Percentiles rank a stretch among this genome's conserved stretches.
These are phyloP conservation scores for Ochropacha duplaris DNA, from an alignment of 2,888 invertebrate genomes.

Conservation along the genomic window DNA sequence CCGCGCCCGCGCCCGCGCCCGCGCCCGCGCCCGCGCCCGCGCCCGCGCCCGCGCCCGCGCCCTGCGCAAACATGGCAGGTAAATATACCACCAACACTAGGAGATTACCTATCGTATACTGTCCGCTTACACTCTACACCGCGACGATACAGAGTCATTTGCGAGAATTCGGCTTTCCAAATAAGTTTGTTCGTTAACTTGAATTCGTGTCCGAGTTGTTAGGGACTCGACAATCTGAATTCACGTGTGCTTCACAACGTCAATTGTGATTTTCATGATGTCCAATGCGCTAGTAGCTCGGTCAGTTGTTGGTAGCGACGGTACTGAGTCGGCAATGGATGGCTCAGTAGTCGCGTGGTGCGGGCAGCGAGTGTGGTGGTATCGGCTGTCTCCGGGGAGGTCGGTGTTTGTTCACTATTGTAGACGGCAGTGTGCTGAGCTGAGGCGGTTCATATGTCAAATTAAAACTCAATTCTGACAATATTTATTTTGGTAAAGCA, in stretches of 20 bases:
- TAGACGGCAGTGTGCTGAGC: conserved; percentile 21
- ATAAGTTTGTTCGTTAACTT: conserved; percentile 48
- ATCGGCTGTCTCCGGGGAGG: conserved; percentile 52
- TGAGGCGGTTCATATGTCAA: conserved; percentile 14
- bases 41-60: too few relatives aligned
- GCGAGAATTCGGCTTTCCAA: neutral
- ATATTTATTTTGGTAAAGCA: conserved; percentile 37
- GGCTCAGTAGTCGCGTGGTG: neutral
- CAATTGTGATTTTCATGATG: neutral
- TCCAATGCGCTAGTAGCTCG: neutral
- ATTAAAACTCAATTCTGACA: conserved; percentile 39
- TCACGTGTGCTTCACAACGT: conserved; percentile 11
- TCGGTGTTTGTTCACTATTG: conserved; percentile 32
- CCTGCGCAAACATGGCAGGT: conserved; percentile 53
- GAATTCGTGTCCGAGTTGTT: conserved; percentile 63
- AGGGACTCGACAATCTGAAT: conserved; percentile 42
- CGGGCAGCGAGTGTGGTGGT: conserved; percentile 29
- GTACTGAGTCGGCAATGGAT: conserved; percentile 14
- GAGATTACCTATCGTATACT: conserved; percentile 5
- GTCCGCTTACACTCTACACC: conserved; percentile 18
- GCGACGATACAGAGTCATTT: conserved; percentile 25
- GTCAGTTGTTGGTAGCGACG: too few relatives aligned
- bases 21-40: too few relatives aligned
- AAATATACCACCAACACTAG: conserved; percentile 40
- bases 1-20: too few relatives aligned